Evolutionary conservation across 2,113 vertebrate genomes (phyloP), one percentile per base, ranked within the genome.

Genomic region (Symphodus melops): DNA sequence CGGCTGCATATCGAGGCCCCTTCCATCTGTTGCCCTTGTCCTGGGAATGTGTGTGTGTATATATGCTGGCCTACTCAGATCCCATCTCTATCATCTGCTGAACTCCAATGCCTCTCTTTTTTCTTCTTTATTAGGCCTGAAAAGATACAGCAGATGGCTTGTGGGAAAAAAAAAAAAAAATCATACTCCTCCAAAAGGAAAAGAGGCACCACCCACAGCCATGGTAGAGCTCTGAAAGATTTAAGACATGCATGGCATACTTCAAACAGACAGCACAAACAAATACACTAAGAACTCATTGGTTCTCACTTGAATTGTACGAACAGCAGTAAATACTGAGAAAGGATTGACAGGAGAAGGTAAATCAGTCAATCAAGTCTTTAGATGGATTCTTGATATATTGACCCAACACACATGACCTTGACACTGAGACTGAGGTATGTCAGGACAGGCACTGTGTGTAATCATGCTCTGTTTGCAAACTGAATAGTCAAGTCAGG

Each of bases 11-110:
- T 72, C 37, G 41, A 66, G 81, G 59, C 77, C 79, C 74, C 74
- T 82, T 89, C 91, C 92, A 93, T 93, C 90, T 93, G 90, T 69
- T 85, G 72, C 71, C 78, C 72, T 81, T 70, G 54, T 80, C 55
- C 36, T 75, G 60, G 19, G 36, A 77, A 44, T 65, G 52, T 61
- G 23, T 71, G 54, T 19, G 51, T 19, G 51, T 48, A 3, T 56
- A 33, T 4, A 28, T 8, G 21, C 28, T 74, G 67, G 58, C 60
- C 73, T 67, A 75, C 66, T 74, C 76, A 64, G 49, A 39, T 74
- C 69, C 63, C 28, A 55, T 75, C 60, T 73, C 56, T 75, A 74
- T 90, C 81, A 78, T 85, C 66, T 81, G 63, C 61, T 72, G 73
- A 84, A 85, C 74, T 81, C 85, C 51, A 67, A 19, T 75, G 58